A percentile compares a stretch with the other conserved stretches of the same genome.
Conservation (phyloP, 2,797 vertebrate genomes). For the Okamejei kenojei region DNA sequence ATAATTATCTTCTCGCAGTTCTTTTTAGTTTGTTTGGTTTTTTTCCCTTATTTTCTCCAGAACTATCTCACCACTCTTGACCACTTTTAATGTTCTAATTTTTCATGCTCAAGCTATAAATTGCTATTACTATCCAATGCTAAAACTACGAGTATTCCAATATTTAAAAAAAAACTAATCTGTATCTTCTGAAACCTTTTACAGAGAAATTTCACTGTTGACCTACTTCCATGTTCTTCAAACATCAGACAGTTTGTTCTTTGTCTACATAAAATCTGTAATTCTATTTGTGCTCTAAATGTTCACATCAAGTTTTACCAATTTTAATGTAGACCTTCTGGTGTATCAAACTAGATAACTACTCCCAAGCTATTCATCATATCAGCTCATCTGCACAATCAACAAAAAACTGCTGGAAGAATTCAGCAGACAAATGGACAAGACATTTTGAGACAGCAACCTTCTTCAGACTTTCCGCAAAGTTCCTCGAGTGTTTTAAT, state of each 20-base stretch:
- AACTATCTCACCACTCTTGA: background rate
- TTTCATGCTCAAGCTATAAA: too few species aligned
- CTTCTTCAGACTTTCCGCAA: too few species aligned
- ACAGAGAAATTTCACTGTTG: background rate
- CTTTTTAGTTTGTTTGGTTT: too few species aligned
- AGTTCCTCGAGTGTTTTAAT: too few species aligned
- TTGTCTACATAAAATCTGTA: background rate
- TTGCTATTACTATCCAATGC: too few species aligned
- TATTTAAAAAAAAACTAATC: background rate
- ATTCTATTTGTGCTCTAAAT: background rate
- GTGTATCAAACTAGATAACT: background rate
- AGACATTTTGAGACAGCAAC: too few species aligned
- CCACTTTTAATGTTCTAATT: background rate
- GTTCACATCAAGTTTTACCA: background rate
- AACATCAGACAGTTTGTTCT: background rate
- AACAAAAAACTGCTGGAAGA: too few species aligned
- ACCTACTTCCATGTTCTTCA: background rate
- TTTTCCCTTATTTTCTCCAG: too few species aligned
- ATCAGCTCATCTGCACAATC: background rate
- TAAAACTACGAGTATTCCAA: too few species aligned
- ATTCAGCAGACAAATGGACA: too few species aligned
- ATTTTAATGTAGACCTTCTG: background rate
- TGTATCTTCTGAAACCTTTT: background rate
- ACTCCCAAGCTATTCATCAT: background rate
- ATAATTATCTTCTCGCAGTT: background rate